Evolutionary conservation across 2,888 invertebrate genomes (phyloP), one percentile per base, ranked within the genome.

Genomic region (Neocrepidodera transversa): DNA sequence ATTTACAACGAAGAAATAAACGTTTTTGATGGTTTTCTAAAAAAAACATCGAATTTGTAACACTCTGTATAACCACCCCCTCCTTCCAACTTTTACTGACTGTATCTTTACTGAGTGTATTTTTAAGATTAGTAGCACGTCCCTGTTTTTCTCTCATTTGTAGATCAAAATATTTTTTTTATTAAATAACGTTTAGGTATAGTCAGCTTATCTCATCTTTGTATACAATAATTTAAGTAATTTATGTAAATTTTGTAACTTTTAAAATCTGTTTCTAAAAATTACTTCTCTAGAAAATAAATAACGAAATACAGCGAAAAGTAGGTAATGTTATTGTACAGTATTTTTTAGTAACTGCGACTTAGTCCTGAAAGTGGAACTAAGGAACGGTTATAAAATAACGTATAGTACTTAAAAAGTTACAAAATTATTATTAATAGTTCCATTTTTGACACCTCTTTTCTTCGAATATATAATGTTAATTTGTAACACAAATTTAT

Each of bases 211-310:
- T 26, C 16, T 54, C 26, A 18, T 36, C 26, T 42, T 30, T 35
- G 26, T 54, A 47, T 26, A n/a, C 14, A 8, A 14, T 35, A 18
- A 18, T 48, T 48, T 11, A 13, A 18, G 14, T 20, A 20, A 51
- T 52, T 49, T 48, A 18, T 58, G 48, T 47, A 48, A 62, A 62
- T 64, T 64, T 64, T 64, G 64, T 64, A 64, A 64, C 64, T 64
- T 62, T 63, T 60, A 42, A 57, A 43, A 47, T 57, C 43, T 52
- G 54, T 45, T 26, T 45, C 45, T 42, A 42, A 42, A 42, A 42
- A 16, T 3, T 20, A 42, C 11, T 45, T 45, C 23, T 45, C 10
- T 43, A 43, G 8, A 43, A 16, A 17, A 40, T 10, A 10, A 60
- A 63, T 23, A 58, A 60, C 42, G 55, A 57, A 7, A 11, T 60